These are phyloP conservation scores for Caenorhabditis angaria DNA, from an alignment of 2,888 invertebrate genomes.

Conservation along the genomic window DNA sequence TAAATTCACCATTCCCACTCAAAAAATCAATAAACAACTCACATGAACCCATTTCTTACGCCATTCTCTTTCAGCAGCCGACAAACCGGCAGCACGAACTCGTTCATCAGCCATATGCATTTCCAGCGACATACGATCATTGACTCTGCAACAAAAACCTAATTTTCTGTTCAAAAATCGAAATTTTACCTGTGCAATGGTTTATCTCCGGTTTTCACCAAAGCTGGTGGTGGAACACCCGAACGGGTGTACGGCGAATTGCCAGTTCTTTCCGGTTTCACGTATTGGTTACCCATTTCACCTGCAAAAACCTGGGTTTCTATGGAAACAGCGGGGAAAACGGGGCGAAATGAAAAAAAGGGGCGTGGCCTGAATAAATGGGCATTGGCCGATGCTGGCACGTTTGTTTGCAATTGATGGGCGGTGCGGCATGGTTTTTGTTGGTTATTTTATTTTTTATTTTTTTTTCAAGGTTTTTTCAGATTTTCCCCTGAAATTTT, in stretches of 20 bases:
- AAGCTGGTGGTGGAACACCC: conserved; percentile 67
- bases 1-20: background rate
- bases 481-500: conserved; percentile 11
- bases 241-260: conserved; percentile 69
- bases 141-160: conserved; percentile 42
- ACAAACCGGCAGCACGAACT: conserved; percentile 65
- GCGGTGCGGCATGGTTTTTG: too few relatives aligned
- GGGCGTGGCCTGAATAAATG: background rate
- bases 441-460: too few relatives aligned
- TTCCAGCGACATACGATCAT: conserved; percentile 70
- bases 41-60: conserved; percentile 61
- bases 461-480: background rate
- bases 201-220: conserved; percentile 59
- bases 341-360: background rate
- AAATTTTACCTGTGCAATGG: conserved; percentile 61
- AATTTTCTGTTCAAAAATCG: background rate
- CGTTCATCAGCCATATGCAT: conserved; percentile 69
- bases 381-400: too few relatives aligned
- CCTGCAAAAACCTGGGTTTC: background rate
- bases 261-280: conserved; percentile 62
- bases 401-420: too few relatives aligned
- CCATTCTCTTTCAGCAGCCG: conserved; percentile 70
- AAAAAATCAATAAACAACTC: conserved; percentile 11
- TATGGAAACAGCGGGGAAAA: background rate
- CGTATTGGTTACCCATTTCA: conserved; percentile 69